phyloP scores from a whole-genome alignment of 2,113 vertebrate species.

The Ploceus nigricollis region DNA sequence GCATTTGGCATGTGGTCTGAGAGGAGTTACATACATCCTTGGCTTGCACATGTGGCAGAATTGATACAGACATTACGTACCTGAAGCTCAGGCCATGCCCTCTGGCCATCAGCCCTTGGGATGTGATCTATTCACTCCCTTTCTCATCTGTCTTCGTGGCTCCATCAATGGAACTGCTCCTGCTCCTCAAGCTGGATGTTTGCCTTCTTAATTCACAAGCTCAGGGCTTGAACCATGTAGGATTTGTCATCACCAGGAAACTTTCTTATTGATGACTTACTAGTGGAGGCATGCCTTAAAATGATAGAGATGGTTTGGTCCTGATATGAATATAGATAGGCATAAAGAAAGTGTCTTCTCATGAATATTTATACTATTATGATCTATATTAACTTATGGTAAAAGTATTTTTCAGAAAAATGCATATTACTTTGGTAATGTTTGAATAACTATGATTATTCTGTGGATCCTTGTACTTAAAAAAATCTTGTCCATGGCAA shows the following conservation, averaged over 20 bases:
- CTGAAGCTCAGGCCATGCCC: background rate
- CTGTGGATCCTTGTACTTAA: background rate
- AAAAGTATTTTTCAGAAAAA: background rate
- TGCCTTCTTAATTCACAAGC: background rate
- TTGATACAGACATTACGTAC: background rate
- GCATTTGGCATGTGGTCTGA: background rate
- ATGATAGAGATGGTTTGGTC: background rate
- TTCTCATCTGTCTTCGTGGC: background rate
- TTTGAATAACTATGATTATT: background rate
- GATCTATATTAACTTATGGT: background rate
- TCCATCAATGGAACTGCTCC: background rate
- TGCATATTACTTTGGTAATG: background rate
- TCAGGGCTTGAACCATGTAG: rapidly evolving
- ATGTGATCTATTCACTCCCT: background rate
- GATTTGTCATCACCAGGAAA: background rate
- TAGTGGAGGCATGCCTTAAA: background rate
- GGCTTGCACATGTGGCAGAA: background rate
- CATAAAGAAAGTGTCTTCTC: background rate
- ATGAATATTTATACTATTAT: background rate
- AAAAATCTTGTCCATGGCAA: background rate
- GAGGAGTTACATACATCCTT: rapidly evolving
- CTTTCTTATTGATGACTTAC: background rate
- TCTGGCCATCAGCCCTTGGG: background rate
- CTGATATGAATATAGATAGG: rapidly evolving
- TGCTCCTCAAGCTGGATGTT: background rate